Evolutionary conservation across 1,140 invertebrate genomes (phyloP), one percentile per base, ranked within the genome.

Genomic region (Sipha flava): DNA sequence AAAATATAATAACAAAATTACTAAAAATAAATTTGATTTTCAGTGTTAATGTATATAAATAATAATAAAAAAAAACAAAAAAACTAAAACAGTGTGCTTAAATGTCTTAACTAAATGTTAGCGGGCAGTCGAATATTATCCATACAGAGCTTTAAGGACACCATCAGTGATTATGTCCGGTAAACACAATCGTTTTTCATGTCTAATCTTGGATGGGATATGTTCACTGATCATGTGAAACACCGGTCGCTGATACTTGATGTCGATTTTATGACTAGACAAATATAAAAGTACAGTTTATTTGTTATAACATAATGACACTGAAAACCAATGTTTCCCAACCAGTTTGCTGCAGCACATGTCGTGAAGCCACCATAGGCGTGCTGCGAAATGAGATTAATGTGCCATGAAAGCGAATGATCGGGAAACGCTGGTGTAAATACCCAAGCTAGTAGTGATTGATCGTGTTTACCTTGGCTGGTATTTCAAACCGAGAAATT

Each of bases 81-180:
- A 43, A 43, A 26, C 9, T 40, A 37, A 49, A n/a, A 49, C 37
- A 29, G 1, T 64, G 31, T 64, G 37, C 59, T 2, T 77, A 37
- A 40, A 59, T 52, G n/a, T n/a, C n/a, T n/a, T n/a, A n/a, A n/a
- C n/a, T n/a, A n/a, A n/a, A n/a, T n/a, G n/a, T 72, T 80, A n/a
- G 26, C 34, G 29, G 1, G 16, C n/a, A 37, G 29, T 34, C 37
- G 52, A 52, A 10, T 80, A 72, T 34, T 52, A 80, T 72, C 73
- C 49, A 79, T 81, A 82, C 16, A 82, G 23, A 16, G 82, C 88
- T 72, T 86, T 80, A 23, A 88, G 82, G 9, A 88, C 87, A 66
- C 87, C 88, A 29, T 86, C 85, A 6, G 86, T 88, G 16, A 88
- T 85, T 40, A 87, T 86, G 81, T 88, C 87, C 47, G 87, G 87